Base-by-base conservation (phyloP, 2,113 vertebrate species). In the Nannobrachium achirus region DNA sequence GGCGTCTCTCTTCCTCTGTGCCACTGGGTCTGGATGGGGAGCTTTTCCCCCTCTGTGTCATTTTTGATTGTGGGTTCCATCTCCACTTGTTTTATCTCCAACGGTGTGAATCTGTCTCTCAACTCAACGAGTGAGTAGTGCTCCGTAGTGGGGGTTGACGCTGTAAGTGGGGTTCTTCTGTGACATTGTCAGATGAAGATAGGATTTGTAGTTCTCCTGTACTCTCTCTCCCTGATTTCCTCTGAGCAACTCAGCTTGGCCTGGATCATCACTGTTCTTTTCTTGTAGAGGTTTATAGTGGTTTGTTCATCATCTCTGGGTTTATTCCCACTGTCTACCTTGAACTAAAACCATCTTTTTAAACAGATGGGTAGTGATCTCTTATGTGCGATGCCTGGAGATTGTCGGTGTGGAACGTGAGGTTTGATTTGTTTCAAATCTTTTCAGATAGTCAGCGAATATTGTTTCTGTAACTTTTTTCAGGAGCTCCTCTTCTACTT, bases 71-170 rank as follows among this genome's bases (percentile, higher is more conserved):
- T 53, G 51, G 16, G 51, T 20, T 53, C 51, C 51, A 53, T 53
- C 51, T 53, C 16, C 15, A 53, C 18, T 18, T 20, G 9, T 7
- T 53, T 20, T 19, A 53, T 53, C 51, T 53, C 15, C 51, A 53
- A 20, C 51, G 16, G 15, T 19, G 51, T 53, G 16, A 53, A 53
- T 53, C 18, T 56, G 51, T 53, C 16, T 53, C 51, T 53, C 11
- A 53, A 20, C 18, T 53, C 51, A 53, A 6, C 8, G 8, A 56
- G 20, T 3, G 53, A 56, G 33, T 7, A 56, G 53, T 20, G 11
- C 13, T 8, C 56, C 38, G n/a, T 5, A 8, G 56, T 50, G 51
- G 44, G 44, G 44, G 2, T 45, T 45, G 44, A 45, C 44, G 2
- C 44, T 45, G 2, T 45, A 45, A 9, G 9, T 45, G 44, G 4